Conservation (phyloP, 2,113 vertebrate species). For the Tenrec ecaudatus region DNA sequence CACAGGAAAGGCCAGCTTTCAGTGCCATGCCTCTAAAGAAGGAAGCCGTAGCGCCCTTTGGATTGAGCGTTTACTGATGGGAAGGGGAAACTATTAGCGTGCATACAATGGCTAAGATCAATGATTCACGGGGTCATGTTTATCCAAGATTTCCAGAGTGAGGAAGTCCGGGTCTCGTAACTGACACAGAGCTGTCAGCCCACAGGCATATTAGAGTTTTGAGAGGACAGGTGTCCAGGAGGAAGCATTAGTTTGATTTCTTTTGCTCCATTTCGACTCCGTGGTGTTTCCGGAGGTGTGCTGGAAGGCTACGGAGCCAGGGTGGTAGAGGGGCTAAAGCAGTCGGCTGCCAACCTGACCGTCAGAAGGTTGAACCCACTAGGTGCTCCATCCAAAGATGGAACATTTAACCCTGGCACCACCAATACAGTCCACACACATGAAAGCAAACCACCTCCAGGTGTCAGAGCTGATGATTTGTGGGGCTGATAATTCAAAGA, state of each 20-base stretch:
- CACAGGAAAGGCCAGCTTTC: slow-evolving; percentile 76
- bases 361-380: not conserved
- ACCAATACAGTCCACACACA: not conserved
- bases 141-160: slow-evolving; percentile 40
- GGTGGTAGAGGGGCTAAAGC: not conserved
- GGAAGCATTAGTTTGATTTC: not conserved
- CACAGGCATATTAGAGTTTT: not conserved
- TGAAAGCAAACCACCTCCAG: not conserved
- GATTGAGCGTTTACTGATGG: slow-evolving; percentile 57
- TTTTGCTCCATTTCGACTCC: not conserved
- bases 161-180: slow-evolving; percentile 47
- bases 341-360: not conserved
- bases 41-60: slow-evolving; percentile 6
- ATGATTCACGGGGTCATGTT: slow-evolving; percentile 70
- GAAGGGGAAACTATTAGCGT: slow-evolving; percentile 67
- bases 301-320: not conserved
- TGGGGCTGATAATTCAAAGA: not conserved
- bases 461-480: not conserved
- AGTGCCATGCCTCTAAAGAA: slow-evolving; percentile 68
- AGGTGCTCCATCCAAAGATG: not conserved
- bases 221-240: not conserved
- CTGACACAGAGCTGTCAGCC: slow-evolving; percentile 12
- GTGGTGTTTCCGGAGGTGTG: not conserved
- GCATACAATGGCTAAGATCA: slow-evolving; percentile 53
- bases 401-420: not conserved